These are phyloP conservation scores for Spodoptera exigua DNA, from an alignment of 2,888 invertebrate species.

Conservation along the genomic window DNA sequence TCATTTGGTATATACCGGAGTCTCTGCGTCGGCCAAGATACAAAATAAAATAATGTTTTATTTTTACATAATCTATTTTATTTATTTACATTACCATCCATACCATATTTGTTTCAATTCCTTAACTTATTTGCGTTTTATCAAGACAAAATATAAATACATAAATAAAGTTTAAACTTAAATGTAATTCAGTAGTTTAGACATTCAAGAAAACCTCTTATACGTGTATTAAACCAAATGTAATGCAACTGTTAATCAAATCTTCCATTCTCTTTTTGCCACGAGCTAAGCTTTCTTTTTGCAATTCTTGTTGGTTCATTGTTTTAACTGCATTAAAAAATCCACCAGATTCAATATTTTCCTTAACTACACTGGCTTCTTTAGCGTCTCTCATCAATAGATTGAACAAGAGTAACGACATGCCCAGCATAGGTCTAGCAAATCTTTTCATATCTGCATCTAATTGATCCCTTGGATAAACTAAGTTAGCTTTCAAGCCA, in stretches of 20 bases:
- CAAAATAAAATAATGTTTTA: no score
- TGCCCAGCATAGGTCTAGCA: constrained; percentile 49
- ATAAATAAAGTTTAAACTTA: no score
- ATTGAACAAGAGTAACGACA: constrained; percentile 42
- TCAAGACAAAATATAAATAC: no score
- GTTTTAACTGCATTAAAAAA: constrained; percentile 11
- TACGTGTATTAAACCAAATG: constrained; percentile 51
- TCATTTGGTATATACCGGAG: no score
- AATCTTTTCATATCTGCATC: constrained; percentile 61
- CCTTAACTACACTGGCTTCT: constrained; percentile 48
- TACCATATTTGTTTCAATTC: no score
- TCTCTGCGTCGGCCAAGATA: no score
- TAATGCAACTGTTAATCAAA: constrained; percentile 54
- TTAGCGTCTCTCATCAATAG: constrained; percentile 53
- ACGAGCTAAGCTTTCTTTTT: constrained; percentile 28
- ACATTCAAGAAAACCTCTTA: constrained; percentile 7
- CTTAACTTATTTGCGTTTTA: no score
- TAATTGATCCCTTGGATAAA: constrained; percentile 59
- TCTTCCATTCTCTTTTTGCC: constrained; percentile 52
- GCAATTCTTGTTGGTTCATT: constrained; percentile 17
- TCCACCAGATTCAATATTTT: constrained; percentile 26
- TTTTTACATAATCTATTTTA: no score
- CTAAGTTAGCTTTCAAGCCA: constrained; percentile 50
- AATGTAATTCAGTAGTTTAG: no score
- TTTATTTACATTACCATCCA: no score